Evolutionary conservation across 2,113 vertebrate species (phyloP).

Genomic region (Cinclus mexicanus): DNA sequence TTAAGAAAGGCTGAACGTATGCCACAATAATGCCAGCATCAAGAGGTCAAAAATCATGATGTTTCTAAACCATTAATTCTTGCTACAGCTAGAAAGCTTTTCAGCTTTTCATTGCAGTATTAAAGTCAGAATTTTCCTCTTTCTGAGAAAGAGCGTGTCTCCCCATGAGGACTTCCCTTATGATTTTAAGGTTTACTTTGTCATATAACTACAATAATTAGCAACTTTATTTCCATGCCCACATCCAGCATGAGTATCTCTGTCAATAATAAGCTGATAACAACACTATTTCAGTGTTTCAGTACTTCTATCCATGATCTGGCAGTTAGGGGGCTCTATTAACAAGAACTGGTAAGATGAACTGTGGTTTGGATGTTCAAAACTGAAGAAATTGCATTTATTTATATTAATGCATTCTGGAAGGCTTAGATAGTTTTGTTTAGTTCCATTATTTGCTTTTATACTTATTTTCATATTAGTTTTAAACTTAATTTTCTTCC

Average conservation of each 20-base stretch:
- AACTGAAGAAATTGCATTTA: background rate
- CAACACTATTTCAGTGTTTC: background rate
- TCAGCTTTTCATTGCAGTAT: background rate
- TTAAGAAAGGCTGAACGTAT: slow-evolving; percentile 13
- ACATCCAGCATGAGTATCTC: background rate
- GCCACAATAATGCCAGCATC: background rate
- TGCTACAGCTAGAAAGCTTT: background rate
- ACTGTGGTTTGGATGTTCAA: background rate
- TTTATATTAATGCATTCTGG: background rate
- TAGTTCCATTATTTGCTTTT: background rate
- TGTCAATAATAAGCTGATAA: background rate
- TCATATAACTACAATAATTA: background rate
- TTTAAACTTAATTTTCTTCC: background rate
- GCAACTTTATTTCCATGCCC: background rate
- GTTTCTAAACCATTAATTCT: background rate
- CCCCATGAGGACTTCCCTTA: background rate
- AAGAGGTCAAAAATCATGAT: background rate
- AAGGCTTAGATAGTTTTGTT: background rate
- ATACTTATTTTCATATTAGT: background rate
- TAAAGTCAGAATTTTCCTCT: background rate
- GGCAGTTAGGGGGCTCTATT: background rate
- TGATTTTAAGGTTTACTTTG: background rate
- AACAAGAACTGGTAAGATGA: background rate
- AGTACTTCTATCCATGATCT: background rate
- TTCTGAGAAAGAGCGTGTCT: background rate